phyloP scores from a whole-genome alignment of 1,140 invertebrate species.

The Lepeophtheirus salmonis region DNA sequence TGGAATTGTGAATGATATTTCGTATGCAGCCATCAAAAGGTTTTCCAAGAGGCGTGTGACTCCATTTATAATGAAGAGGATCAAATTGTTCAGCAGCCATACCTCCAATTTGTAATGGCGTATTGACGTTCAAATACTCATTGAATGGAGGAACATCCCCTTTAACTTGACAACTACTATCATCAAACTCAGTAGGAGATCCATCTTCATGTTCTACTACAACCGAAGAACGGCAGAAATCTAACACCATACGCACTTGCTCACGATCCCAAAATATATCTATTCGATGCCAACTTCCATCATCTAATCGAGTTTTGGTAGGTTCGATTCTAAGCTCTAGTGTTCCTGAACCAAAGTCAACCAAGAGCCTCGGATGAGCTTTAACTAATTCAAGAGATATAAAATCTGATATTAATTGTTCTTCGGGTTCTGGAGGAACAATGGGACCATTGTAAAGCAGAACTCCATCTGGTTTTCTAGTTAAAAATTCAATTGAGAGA shows the following conservation, averaged over 20 bases:
- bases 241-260: conserved; percentile 69
- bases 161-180: conserved; percentile 63
- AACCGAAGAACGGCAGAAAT: conserved; percentile 67
- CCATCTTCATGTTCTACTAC: conserved; percentile 72
- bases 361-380: conserved; percentile 66
- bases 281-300: conserved; percentile 86
- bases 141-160: conserved; percentile 80
- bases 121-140: conserved; percentile 88
- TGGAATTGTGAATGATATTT: conserved; percentile 86
- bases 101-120: conserved; percentile 80
- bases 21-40: conserved; percentile 85
- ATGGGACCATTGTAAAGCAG: conserved; percentile 91
- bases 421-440: conserved; percentile 66
- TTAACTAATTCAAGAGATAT: conserved; percentile 76
- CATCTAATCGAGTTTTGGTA: conserved; percentile 62
- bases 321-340: conserved; percentile 60
- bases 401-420: conserved; percentile 70
- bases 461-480: conserved; percentile 68
- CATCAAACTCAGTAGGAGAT: conserved; percentile 56
- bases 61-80: conserved; percentile 61
- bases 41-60: conserved; percentile 62
- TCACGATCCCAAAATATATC: conserved; percentile 90
- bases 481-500: conserved; percentile 84
- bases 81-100: conserved; percentile 66
- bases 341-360: conserved; percentile 88